A percentile compares a stretch with the other conserved stretches of the same genome.
These are phyloP conservation scores for Pipistrellus kuhlii DNA, from an alignment of 2,797 vertebrate species.

Conservation along the genomic window DNA sequence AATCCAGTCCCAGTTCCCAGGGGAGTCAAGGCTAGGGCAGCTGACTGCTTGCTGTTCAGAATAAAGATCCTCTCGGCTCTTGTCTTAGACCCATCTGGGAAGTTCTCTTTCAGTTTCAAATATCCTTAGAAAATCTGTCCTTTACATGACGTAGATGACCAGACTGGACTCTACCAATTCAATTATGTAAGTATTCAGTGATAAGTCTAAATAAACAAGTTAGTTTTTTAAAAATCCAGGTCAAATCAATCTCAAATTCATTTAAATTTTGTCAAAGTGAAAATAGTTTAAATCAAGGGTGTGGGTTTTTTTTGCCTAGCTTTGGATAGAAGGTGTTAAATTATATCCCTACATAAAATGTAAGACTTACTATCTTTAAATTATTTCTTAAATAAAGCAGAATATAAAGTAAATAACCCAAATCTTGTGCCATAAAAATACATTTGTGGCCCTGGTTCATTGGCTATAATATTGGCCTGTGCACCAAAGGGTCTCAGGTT, in stretches of 20 bases:
- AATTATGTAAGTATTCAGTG: neutral
- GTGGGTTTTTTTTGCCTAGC: neutral
- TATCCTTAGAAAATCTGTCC: neutral
- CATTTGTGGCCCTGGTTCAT: no score
- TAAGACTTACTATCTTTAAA: constrained; percentile 48
- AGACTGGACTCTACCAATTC: neutral
- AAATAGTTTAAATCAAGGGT: constrained; percentile 44
- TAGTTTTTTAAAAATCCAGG: constrained; percentile 47
- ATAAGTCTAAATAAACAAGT: constrained; percentile 24
- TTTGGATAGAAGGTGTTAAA: neutral
- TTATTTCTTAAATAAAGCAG: constrained; percentile 20
- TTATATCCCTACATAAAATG: neutral
- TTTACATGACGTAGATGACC: neutral
- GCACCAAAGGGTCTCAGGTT: no score
- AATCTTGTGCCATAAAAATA: neutral
- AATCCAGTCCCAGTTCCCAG: neutral
- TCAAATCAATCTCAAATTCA: constrained; percentile 32
- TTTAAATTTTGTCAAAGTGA: neutral
- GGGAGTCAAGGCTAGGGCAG: neutral
- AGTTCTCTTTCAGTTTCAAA: constrained; percentile 47
- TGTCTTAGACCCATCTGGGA: neutral
- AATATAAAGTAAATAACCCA: neutral
- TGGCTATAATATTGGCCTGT: no score
- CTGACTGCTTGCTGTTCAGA: neutral
- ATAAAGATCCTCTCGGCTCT: neutral